Evolutionary conservation across 2,888 invertebrate species (phyloP).

Genomic region (Anthrax anthrax): DNA sequence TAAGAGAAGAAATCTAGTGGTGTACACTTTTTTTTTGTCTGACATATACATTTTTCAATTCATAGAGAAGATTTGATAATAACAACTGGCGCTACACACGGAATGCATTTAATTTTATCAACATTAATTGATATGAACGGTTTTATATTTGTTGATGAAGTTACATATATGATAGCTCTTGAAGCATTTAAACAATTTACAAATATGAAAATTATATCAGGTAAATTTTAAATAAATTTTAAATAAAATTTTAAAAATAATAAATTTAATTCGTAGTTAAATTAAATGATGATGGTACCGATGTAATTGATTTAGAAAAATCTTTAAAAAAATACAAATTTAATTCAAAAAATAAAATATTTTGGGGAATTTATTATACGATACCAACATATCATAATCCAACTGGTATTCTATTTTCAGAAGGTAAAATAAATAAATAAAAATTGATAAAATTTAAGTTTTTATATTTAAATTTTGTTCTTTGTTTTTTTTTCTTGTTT

Average conservation of each 20-base stretch:
- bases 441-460: background rate
- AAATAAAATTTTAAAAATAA: background rate
- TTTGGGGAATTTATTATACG: slow-evolving; percentile 42
- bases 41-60: slow-evolving; percentile 1
- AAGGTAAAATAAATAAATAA: slow-evolving; percentile 24
- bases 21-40: slow-evolving; percentile 12
- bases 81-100: slow-evolving; percentile 47
- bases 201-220: slow-evolving; percentile 37
- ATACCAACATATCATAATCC: slow-evolving; percentile 47
- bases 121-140: slow-evolving; percentile 39
- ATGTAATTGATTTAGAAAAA: slow-evolving; percentile 35
- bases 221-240: slow-evolving; percentile 17
- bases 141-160: slow-evolving; percentile 47
- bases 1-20: no score
- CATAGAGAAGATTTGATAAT: slow-evolving; percentile 39
- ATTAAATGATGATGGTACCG: slow-evolving; percentile 39
- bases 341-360: slow-evolving; percentile 32
- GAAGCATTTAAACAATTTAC: slow-evolving; percentile 41
- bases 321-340: slow-evolving; percentile 28
- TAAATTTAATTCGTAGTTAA: slow-evolving; percentile 28
- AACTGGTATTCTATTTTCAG: slow-evolving; percentile 38
- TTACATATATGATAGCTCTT: slow-evolving; percentile 47
- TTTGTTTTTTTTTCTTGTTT: no score
- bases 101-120: slow-evolving; percentile 40
- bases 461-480: no score